Conservation (phyloP, 2,797 vertebrate genomes). For the Scleropages formosus region DNA sequence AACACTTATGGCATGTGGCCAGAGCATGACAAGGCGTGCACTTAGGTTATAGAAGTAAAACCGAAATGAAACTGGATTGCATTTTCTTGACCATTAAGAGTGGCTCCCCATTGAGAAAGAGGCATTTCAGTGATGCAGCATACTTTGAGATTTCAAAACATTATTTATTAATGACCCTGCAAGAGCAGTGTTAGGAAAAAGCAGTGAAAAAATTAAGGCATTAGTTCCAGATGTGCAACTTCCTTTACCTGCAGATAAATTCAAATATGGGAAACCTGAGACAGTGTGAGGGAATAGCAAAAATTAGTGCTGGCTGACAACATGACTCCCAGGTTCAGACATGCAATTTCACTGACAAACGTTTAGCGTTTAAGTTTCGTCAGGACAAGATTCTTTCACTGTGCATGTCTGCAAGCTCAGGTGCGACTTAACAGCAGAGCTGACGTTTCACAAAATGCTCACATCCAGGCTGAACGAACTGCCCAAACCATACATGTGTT, state of each 20-base stretch:
- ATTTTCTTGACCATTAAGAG: slow-evolving; percentile 42
- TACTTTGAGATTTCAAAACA: slow-evolving; percentile 34
- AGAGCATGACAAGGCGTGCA: neutral
- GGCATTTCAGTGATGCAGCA: neutral
- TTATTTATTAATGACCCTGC: slow-evolving; percentile 14
- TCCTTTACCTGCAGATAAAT: too few relatives aligned
- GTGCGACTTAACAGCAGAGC: neutral
- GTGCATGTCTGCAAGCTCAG: neutral
- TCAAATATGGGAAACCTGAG: too few relatives aligned
- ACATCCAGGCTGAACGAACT: slow-evolving; percentile 16
- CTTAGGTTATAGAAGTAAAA: slow-evolving; percentile 35
- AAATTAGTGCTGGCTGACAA: too few relatives aligned
- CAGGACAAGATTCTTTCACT: slow-evolving; percentile 67
- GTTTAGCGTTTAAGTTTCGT: slow-evolving; percentile 58
- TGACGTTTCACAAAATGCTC: neutral
- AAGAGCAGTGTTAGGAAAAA: too few relatives aligned
- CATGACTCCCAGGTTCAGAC: slow-evolving; percentile 51
- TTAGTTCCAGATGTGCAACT: too few relatives aligned
- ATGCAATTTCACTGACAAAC: slow-evolving; percentile 52
- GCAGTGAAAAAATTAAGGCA: too few relatives aligned
- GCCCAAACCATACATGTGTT: slow-evolving; percentile 22
- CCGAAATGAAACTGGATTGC: slow-evolving; percentile 50
- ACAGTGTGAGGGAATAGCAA: slow-evolving; percentile 34
- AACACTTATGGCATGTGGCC: too few relatives aligned
- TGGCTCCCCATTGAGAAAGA: slow-evolving; percentile 20